Conservation (phyloP, 2,113 vertebrate species). For the Dasyornis broadbenti region DNA sequence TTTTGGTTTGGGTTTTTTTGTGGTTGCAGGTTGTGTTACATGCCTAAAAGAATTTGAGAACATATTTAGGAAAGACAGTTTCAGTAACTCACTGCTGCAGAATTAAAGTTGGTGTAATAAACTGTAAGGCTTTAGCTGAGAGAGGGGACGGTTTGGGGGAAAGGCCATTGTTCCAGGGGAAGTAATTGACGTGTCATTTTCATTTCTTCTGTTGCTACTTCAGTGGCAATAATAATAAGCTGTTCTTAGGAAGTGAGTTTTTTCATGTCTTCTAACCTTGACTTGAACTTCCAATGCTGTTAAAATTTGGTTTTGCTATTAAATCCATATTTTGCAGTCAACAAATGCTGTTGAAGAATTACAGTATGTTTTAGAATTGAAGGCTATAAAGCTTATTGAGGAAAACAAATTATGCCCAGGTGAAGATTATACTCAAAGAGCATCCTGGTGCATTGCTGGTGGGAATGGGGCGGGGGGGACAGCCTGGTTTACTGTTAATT, state of each 20-base stretch:
- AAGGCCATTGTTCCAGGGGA: background rate
- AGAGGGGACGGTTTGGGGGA: background rate
- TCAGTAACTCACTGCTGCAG: background rate
- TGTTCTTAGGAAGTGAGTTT: background rate
- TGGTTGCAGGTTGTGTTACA: background rate
- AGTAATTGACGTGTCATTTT: background rate
- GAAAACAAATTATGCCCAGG: background rate
- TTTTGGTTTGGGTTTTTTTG: background rate
- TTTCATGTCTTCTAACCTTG: background rate
- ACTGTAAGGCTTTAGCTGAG: background rate
- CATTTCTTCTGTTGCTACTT: background rate
- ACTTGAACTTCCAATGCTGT: background rate
- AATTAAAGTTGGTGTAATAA: background rate
- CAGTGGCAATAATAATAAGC: background rate
- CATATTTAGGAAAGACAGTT: background rate
- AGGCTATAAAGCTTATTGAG: background rate
- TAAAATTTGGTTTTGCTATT: background rate
- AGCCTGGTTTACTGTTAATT: background rate
- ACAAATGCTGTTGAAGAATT: background rate
- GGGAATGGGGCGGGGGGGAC: too few relatives aligned
- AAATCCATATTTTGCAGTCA: background rate
- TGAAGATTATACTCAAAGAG: background rate
- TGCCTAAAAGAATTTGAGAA: background rate
- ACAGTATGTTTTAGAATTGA: background rate
- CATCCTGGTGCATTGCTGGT: background rate